Evolutionary conservation across 2,888 invertebrate genomes (phyloP).

Genomic region (Cantharis rufa): DNA sequence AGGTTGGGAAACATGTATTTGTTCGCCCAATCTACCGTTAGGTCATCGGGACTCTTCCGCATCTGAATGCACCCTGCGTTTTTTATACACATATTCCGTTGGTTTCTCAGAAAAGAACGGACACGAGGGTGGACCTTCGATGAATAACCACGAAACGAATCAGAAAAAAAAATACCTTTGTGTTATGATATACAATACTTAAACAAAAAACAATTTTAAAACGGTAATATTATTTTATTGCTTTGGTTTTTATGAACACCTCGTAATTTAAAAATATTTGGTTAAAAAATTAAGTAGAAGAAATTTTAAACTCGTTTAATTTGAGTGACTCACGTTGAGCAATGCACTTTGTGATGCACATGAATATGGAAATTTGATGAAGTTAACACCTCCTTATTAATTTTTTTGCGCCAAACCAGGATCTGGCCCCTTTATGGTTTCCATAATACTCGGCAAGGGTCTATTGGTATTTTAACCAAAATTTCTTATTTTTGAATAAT

Average conservation of each 20-base stretch:
- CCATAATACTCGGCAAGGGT: neutral
- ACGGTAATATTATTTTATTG: slow-evolving; percentile 1
- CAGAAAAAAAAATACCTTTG: neutral
- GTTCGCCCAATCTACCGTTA: slow-evolving; percentile 40
- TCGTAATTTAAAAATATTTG: neutral
- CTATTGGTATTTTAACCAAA: neutral
- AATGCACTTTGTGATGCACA: neutral
- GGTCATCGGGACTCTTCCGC: slow-evolving; percentile 39
- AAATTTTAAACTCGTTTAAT: neutral
- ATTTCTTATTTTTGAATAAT: neutral
- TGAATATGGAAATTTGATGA: neutral
- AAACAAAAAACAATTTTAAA: slow-evolving; percentile 9
- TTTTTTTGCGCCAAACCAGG: neutral
- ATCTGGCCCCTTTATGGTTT: neutral
- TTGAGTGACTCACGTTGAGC: neutral
- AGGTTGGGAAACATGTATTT: slow-evolving; percentile 36
- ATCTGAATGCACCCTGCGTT: slow-evolving; percentile 39
- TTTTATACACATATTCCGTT: slow-evolving; percentile 42
- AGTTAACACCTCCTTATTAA: neutral
- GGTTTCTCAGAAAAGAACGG: slow-evolving; percentile 44
- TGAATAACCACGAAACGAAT: slow-evolving; percentile 18
- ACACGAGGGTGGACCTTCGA: slow-evolving; percentile 32
- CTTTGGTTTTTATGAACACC: neutral
- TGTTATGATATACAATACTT: slow-evolving; percentile 1
- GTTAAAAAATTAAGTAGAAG: neutral